Evolutionary conservation across 2,113 vertebrate species (phyloP).

Genomic region (Stegostoma tigrinum): DNA sequence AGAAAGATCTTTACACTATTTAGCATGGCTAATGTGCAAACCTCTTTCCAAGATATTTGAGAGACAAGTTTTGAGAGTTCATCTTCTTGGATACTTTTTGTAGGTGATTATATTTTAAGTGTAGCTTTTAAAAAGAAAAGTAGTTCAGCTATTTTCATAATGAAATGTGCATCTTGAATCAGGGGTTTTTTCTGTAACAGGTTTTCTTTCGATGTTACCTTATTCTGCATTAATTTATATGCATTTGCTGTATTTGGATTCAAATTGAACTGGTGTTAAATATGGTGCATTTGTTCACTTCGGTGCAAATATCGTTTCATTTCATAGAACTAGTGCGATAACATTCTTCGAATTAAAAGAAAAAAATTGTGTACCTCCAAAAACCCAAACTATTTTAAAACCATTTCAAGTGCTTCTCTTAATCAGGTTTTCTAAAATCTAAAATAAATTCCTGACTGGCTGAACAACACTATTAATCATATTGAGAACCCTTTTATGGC

Average conservation of each 20-base stretch:
- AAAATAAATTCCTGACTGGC: neutral
- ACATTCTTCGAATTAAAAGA: neutral
- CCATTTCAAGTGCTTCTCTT: neutral
- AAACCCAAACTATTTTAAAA: neutral
- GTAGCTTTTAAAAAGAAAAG: neutral
- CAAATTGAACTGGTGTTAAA: neutral
- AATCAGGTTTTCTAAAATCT: neutral
- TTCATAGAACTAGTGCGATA: neutral
- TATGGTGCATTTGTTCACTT: neutral
- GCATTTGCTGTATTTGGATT: neutral
- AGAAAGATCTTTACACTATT: neutral
- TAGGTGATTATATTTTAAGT: neutral
- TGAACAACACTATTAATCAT: neutral
- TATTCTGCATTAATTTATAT: conserved; percentile 7
- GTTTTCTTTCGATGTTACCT: neutral
- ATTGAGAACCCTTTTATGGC: neutral
- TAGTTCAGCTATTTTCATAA: neutral
- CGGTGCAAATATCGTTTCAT: neutral
- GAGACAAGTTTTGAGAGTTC: conserved; percentile 1
- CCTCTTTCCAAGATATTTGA: neutral
- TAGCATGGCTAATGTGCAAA: conserved; percentile 31
- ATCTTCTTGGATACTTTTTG: neutral
- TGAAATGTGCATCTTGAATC: neutral
- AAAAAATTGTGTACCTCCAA: conserved; percentile 3
- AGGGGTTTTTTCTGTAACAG: neutral